These are phyloP conservation scores for Brenthis daphne DNA, from an alignment of 2,888 invertebrate genomes.

Conservation along the genomic window DNA sequence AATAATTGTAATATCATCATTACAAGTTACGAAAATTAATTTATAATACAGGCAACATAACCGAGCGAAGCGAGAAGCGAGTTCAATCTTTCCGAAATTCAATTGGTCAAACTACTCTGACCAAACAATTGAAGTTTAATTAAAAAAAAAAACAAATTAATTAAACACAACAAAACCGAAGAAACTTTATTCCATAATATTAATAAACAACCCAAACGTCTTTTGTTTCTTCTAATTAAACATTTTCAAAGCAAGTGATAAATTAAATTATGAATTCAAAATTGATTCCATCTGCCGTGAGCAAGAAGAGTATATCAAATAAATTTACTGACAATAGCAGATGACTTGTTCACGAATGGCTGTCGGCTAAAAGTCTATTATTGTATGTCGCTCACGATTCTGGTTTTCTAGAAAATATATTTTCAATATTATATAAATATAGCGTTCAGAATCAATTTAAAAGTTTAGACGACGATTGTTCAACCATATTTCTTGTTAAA, in stretches of 20 bases:
- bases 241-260: conserved; percentile 54
- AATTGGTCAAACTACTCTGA: too few species aligned
- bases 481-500: background rate
- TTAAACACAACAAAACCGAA: background rate
- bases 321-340: conserved; percentile 44
- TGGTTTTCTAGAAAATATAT: conserved; percentile 27
- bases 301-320: conserved; percentile 52
- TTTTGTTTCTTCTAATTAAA: conserved; percentile 56
- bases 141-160: too few species aligned
- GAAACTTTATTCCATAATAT: background rate
- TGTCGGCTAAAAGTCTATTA: conserved; percentile 39
- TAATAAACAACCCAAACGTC: conserved; percentile 43
- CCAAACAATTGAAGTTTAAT: too few species aligned
- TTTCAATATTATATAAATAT: conserved; percentile 14
- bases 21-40: too few species aligned
- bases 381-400: conserved; percentile 38
- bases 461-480: background rate
- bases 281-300: conserved; percentile 63
- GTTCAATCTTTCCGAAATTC: too few species aligned
- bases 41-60: too few species aligned
- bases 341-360: conserved; percentile 41
- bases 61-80: too few species aligned
- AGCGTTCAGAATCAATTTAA: background rate
- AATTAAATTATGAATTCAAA: conserved; percentile 72
- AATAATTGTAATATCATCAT: too few species aligned